Conservation (phyloP, 2,888 invertebrate genomes). For the Eupithecia insigniata region DNA sequence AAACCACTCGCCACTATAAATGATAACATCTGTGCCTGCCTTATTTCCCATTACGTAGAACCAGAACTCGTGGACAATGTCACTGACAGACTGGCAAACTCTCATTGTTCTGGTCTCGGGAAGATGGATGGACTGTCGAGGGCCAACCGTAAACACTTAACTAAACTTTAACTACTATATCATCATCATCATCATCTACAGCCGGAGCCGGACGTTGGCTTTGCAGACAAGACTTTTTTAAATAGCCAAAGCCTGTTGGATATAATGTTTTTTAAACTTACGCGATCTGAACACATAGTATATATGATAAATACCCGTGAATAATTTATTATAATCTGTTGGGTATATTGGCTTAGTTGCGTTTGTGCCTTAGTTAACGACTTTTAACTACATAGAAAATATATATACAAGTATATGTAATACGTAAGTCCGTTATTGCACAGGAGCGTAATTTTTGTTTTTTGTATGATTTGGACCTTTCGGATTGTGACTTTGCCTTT, state of each 20-base stretch:
- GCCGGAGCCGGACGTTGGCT: background rate
- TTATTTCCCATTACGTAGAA: background rate
- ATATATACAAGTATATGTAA: too few relatives aligned
- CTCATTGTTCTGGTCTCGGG: slow-evolving; percentile 5
- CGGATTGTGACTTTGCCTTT: too few relatives aligned
- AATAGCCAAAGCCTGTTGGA: background rate
- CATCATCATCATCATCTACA: background rate
- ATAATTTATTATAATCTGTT: too few relatives aligned
- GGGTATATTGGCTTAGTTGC: background rate
- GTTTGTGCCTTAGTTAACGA: background rate
- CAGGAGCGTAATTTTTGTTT: background rate
- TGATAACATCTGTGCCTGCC: slow-evolving; percentile 1
- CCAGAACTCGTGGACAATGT: slow-evolving; percentile 3
- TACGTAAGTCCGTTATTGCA: background rate
- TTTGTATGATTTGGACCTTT: too few relatives aligned
- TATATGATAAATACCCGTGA: too few relatives aligned
- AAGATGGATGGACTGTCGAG: slow-evolving; percentile 3
- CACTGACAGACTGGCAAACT: slow-evolving; percentile 13
- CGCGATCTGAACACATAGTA: too few relatives aligned
- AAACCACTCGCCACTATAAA: too few relatives aligned
- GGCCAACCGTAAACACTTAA: background rate
- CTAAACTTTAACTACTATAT: background rate
- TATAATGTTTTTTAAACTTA: too few relatives aligned
- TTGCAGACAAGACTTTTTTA: background rate
- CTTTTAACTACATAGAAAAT: background rate